Conservation (phyloP, 2,797 vertebrate genomes). For the Cynopterus sphinx region DNA sequence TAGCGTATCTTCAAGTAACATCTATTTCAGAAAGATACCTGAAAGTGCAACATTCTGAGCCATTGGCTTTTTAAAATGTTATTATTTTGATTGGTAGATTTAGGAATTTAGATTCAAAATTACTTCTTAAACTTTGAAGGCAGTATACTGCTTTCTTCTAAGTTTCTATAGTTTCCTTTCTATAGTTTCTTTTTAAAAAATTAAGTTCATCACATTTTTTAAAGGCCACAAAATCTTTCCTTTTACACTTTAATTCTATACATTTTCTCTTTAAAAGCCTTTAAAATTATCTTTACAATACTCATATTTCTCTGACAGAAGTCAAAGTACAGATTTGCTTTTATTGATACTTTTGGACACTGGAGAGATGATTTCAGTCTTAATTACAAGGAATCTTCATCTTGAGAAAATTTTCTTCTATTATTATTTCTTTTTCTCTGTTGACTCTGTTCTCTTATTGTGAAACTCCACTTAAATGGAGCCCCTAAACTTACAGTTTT, state of each 20-base stretch:
- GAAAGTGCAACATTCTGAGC: not conserved
- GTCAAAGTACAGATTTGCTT: not conserved
- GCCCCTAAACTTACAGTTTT: not conserved
- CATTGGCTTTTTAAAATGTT: not conserved
- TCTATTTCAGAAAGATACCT: not conserved
- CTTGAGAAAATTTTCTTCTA: not conserved
- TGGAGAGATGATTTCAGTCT: not conserved
- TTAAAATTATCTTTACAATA: not conserved
- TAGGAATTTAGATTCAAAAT: not conserved
- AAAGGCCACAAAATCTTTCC: not conserved
- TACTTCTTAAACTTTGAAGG: not conserved
- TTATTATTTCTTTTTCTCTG: not conserved
- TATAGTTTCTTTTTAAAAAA: not conserved
- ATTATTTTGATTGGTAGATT: not conserved
- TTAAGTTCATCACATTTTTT: not conserved
- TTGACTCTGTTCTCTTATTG: not conserved
- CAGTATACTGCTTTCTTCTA: not conserved
- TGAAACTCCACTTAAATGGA: not conserved
- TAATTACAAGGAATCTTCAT: not conserved
- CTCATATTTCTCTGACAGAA: not conserved
- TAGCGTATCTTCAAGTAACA: not conserved
- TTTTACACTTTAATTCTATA: not conserved
- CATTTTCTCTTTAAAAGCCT: not conserved
- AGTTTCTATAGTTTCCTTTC: not conserved
- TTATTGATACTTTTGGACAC: not conserved